These are phyloP conservation scores for Agrilus biguttatus DNA, from an alignment of 2,888 invertebrate species.

Conservation along the genomic window DNA sequence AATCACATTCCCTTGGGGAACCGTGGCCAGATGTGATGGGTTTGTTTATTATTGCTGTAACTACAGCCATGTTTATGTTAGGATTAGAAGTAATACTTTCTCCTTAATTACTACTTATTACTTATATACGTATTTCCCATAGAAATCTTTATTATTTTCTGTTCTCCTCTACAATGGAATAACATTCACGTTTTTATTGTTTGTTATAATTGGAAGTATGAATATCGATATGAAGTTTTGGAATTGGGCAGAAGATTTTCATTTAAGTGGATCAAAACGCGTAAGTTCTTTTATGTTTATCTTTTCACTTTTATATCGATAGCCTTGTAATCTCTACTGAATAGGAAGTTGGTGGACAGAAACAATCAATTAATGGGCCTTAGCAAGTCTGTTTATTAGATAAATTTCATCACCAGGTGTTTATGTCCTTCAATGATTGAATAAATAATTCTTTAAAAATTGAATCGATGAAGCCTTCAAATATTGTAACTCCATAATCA, in stretches of 20 bases:
- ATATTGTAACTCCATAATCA: no score
- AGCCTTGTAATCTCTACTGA: no score
- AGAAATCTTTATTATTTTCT: slow-evolving; percentile 30
- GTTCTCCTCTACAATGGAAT: slow-evolving; percentile 24
- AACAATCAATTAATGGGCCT: no score
- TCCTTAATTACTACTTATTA: not conserved
- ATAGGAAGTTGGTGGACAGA: no score
- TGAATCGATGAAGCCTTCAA: no score
- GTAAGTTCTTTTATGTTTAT: slow-evolving; percentile 13
- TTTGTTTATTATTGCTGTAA: slow-evolving; percentile 43
- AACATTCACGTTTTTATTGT: slow-evolving; percentile 25
- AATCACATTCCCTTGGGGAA: slow-evolving; percentile 42
- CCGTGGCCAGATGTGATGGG: slow-evolving; percentile 51
- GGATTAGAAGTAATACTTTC: slow-evolving; percentile 39
- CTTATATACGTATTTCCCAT: not conserved
- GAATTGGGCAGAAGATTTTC: slow-evolving; percentile 26
- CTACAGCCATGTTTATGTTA: slow-evolving; percentile 47
- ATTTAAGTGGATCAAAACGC: slow-evolving; percentile 19
- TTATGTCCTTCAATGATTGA: no score
- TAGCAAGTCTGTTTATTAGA: no score
- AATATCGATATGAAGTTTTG: slow-evolving; percentile 28
- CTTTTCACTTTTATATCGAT: no score
- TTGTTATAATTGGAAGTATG: slow-evolving; percentile 26
- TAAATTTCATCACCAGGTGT: no score
- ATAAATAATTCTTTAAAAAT: no score